Base-by-base conservation (phyloP, 2,113 vertebrate genomes). In the Cavia aperea region DNA sequence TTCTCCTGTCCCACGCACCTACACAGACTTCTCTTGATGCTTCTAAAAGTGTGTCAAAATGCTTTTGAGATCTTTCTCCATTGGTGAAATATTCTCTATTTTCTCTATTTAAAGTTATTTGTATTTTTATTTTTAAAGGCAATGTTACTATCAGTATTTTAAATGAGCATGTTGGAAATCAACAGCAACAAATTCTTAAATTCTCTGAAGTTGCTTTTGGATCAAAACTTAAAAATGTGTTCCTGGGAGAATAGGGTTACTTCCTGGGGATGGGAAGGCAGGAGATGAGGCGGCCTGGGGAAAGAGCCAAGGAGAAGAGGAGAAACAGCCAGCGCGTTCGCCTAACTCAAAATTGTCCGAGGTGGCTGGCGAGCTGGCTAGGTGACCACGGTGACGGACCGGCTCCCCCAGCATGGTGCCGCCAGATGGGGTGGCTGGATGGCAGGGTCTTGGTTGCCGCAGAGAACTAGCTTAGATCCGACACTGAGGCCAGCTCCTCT, bases 291-390 rank as follows among this genome's bases (percentile, higher is more conserved):
- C 65, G 33, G 21, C 36, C 36, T 14, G 43, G 49, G 9, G 66
- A 85, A 62, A 78, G 8, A 86, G 11, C 83, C 19, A n/a, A 58
- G 92, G 26, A 90, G 49, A 95, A 91, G 26, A 65, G 39, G 68
- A 82, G 83, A 94, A 86, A 88, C 46, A 23, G 31, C 49, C 49
- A 10, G 29, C 11, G 1, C 84, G 96, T 95, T 89, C 93, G 89
- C 96, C 96, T 96, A 96, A 97, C 97, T 96, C 97, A 95, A 96
- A 97, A 97, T 92, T 94, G 81, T 94, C 91, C 36, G 46, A 63
- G 84, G 93, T 89, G 94, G 93, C 96, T 95, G 81, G 89, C 87
- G 87, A 92, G 9, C 91, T 96, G 95, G 92, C 95, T 95, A 94
- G 95, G 78, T 70, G 94, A 91, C 92, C 97, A 58, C 6, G 31